Conservation (phyloP, 1,140 invertebrate species). For the Theocolax elegans region DNA sequence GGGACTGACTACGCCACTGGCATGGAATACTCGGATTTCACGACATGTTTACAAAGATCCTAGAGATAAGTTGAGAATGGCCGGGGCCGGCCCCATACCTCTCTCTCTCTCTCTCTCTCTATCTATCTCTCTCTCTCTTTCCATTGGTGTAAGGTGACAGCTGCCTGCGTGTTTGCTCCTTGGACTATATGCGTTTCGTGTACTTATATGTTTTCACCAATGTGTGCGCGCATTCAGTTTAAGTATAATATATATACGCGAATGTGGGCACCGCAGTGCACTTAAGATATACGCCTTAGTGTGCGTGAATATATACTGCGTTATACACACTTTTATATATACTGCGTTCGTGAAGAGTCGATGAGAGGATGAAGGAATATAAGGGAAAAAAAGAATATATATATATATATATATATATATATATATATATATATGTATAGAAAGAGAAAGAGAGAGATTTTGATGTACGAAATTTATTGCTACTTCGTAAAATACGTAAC, state of each 20-base stretch:
- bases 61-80: constrained; percentile 70
- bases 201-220: not conserved
- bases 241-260: no score
- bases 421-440: no score
- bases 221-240: no score
- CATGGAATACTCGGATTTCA: constrained; percentile 67
- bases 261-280: no score
- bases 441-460: no score
- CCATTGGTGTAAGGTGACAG: constrained; percentile 68
- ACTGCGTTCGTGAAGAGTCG: not conserved
- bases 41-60: constrained; percentile 70
- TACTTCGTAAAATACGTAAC: no score
- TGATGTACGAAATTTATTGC: no score
- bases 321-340: constrained; percentile 26
- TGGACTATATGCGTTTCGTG: no score
- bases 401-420: no score
- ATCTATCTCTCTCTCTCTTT: constrained; percentile 42
- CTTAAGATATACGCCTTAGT: no score
- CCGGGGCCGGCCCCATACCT: constrained; percentile 41
- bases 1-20: constrained; percentile 62
- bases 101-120: constrained; percentile 37
- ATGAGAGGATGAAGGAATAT: not conserved
- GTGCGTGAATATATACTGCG: no score
- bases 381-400: no score
- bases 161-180: constrained; percentile 61